Percentiles rank a stretch among this genome's conserved stretches.
phyloP scores from a whole-genome alignment of 2,888 invertebrate species.

The Congeria kusceri region DNA sequence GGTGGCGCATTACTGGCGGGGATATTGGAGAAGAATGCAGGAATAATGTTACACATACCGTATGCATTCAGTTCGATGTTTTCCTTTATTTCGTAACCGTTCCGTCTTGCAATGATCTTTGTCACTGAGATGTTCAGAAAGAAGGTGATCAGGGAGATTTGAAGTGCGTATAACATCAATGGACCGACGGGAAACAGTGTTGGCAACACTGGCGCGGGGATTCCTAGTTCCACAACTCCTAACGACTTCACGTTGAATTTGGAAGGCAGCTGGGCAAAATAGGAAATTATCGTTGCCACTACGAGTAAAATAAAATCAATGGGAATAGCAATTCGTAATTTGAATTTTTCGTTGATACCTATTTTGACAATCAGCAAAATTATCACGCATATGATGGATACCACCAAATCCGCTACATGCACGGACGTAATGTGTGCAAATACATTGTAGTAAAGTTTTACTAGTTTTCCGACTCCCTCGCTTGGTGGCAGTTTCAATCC shows the following conservation, averaged over 20 bases:
- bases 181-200: slow-evolving; percentile 43
- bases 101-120: slow-evolving; percentile 81
- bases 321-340: slow-evolving; percentile 78
- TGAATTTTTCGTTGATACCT: slow-evolving; percentile 73
- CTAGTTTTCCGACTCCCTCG: slow-evolving; percentile 62
- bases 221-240: slow-evolving; percentile 74
- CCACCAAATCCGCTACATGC: slow-evolving; percentile 89
- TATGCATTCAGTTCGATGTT: slow-evolving; percentile 84
- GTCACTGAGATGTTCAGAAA: slow-evolving; percentile 73
- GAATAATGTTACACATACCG: slow-evolving; percentile 80
- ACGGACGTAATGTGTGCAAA: slow-evolving; percentile 87
- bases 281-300: slow-evolving; percentile 71
- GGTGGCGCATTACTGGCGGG: slow-evolving; percentile 83
- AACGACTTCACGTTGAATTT: slow-evolving; percentile 64
- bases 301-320: slow-evolving; percentile 80
- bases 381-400: slow-evolving; percentile 89
- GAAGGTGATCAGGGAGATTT: slow-evolving; percentile 73
- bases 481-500: slow-evolving; percentile 53
- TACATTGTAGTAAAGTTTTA: slow-evolving; percentile 88
- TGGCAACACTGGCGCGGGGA: slow-evolving; percentile 74
- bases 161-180: slow-evolving; percentile 63
- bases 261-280: slow-evolving; percentile 67
- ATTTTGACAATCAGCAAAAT: slow-evolving; percentile 87
- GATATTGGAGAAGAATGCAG: slow-evolving; percentile 84
- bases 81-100: slow-evolving; percentile 81